These are phyloP conservation scores for Apamea monoglypha DNA, from an alignment of 2,888 invertebrate species.

Conservation along the genomic window DNA sequence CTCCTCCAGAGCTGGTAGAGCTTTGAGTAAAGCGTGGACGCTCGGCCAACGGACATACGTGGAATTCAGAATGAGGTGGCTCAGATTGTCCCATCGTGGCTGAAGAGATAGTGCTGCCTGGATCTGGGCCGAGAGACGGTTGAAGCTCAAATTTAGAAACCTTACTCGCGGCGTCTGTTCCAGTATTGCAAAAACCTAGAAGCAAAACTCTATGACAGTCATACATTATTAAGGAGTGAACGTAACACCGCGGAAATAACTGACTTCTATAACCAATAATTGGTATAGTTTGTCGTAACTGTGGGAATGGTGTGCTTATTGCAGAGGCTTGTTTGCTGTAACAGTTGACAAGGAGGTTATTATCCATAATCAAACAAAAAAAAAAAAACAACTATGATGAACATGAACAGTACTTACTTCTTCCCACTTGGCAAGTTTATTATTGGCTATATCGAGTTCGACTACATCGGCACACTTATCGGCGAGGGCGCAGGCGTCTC, in stretches of 20 bases:
- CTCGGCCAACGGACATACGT: slow-evolving; percentile 96
- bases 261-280: slow-evolving; percentile 65
- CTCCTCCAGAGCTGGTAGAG: slow-evolving; percentile 95
- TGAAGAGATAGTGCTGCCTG: slow-evolving; percentile 88
- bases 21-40: slow-evolving; percentile 93
- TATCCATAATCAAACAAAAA: slow-evolving; percentile 31
- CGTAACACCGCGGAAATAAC: slow-evolving; percentile 67
- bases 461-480: slow-evolving; percentile 97
- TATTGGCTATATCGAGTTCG: slow-evolving; percentile 98
- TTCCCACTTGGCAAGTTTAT: slow-evolving; percentile 96
- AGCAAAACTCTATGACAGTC: slow-evolving; percentile 51
- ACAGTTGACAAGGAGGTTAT: slow-evolving; percentile 43
- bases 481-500: slow-evolving; percentile 94
- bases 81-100: slow-evolving; percentile 91
- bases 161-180: slow-evolving; percentile 96
- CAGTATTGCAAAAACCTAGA: slow-evolving; percentile 95
- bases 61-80: slow-evolving; percentile 96
- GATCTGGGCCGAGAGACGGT: slow-evolving; percentile 94
- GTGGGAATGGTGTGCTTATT: slow-evolving; percentile 66
- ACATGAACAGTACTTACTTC: slow-evolving; percentile 91
- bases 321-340: slow-evolving; percentile 51
- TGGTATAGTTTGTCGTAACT: slow-evolving; percentile 68
- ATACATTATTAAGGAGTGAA: slow-evolving; percentile 57
- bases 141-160: slow-evolving; percentile 98
- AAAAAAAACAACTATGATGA: too few species aligned